Evolutionary conservation across 2,113 vertebrate genomes (phyloP), one percentile per base, ranked within the genome.

Genomic region (Oryctolagus cuniculus): DNA sequence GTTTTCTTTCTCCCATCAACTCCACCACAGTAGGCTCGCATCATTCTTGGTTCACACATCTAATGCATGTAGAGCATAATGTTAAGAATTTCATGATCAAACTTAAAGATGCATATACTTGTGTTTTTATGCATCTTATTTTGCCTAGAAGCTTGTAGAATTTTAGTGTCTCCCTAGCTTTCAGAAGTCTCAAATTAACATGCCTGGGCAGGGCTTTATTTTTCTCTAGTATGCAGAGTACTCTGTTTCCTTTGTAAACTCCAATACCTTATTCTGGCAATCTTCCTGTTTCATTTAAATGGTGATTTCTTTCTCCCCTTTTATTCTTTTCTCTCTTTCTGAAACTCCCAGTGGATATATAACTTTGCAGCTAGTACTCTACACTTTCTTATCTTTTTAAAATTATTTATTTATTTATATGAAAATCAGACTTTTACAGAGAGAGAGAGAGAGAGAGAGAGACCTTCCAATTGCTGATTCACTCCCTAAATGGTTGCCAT

Each of bases 1-100:
- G 24, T 72, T 70, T 70, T 58, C 63, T 38, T 70, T 72, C 17
- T 55, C 9, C 31, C 51, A 63, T 16, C 12, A 8, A 58, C 34
- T 90, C 19, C 44, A 22, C 10, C 27, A 69, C 51, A 66, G 1
- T 3, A 61, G 8, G 16, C 9, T 86, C 12, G 21, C 16, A 5
- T 69, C n/a, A 19, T 16, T 0, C 2, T 4, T 19, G 17, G 10
- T 2, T 64, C 2, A 16, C 8, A 4, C 0, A 78, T 36, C 19
- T 73, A 21, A n/a, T 27, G 4, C 13, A 53, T 1, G 1, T 24
- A 61, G 12, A 36, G 3, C 21, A 72, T 64, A 49, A 22, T 36
- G 13, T 61, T 85, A 77, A 10, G 58, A 70, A 90, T 61, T 75
- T 83, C 27, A 51, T 24, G 17, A 70, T 19, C 38, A 81, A 61